A percentile compares a stretch with the other conserved stretches of the same genome.
Conservation (phyloP, 2,113 vertebrate species). For the Suncus etruscus region DNA sequence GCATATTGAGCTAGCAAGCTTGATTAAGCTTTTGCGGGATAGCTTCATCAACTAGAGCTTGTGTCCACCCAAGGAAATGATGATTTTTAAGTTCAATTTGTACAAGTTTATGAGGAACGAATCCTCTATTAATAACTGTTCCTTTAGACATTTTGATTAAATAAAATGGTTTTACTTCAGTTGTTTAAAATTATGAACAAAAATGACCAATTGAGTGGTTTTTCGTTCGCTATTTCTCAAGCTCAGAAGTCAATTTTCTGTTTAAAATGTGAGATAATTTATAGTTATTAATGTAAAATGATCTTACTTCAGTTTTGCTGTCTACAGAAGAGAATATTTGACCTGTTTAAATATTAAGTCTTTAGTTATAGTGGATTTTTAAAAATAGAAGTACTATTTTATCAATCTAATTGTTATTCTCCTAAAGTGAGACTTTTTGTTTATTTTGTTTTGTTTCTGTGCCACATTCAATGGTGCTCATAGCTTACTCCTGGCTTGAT, state of each 20-base stretch:
- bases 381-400: no score
- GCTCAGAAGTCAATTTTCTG: not conserved
- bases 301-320: not conserved
- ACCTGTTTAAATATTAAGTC: not conserved
- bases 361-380: not conserved
- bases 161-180: not conserved
- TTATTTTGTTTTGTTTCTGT: no score
- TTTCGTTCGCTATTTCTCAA: not conserved
- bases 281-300: conserved; percentile 2
- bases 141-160: not conserved
- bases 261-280: not conserved
- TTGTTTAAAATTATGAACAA: not conserved
- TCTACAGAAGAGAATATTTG: not conserved
- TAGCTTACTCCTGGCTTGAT: no score
- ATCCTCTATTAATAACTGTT: not conserved
- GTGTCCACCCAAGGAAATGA: not conserved
- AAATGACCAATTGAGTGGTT: not conserved
- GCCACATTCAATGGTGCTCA: no score
- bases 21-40: no score
- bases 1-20: accelerated
- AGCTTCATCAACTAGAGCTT: not conserved
- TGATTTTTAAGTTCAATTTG: not conserved
- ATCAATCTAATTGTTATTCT: no score
- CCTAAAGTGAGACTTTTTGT: no score
- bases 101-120: not conserved